A percentile compares a stretch with the other conserved stretches of the same genome.
These are phyloP conservation scores for Phaonia tiefii DNA, from an alignment of 2,888 invertebrate species.

Conservation along the genomic window DNA sequence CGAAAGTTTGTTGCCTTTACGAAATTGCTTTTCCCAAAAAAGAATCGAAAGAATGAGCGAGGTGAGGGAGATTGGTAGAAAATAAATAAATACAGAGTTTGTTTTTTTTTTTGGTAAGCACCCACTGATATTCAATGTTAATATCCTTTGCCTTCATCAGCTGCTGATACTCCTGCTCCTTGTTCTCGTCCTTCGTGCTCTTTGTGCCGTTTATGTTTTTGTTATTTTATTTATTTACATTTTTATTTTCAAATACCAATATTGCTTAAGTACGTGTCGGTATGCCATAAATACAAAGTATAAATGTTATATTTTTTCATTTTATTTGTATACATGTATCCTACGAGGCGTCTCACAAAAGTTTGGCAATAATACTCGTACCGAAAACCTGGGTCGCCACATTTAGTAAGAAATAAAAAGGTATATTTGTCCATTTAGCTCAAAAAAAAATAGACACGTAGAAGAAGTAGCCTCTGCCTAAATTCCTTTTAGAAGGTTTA, in stretches of 20 bases:
- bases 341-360: background rate
- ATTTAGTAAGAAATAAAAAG: too few relatives aligned
- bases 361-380: too few relatives aligned
- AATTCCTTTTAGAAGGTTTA: too few relatives aligned
- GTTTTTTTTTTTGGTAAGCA: slow-evolving; percentile 59
- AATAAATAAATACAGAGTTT: slow-evolving; percentile 51
- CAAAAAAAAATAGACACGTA: too few relatives aligned
- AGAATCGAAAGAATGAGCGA: slow-evolving; percentile 29
- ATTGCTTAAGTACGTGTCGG: slow-evolving; percentile 67
- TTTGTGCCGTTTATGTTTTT: slow-evolving; percentile 58
- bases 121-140: slow-evolving; percentile 62
- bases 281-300: slow-evolving; percentile 68
- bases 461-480: too few relatives aligned
- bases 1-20: slow-evolving; percentile 61
- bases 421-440: too few relatives aligned
- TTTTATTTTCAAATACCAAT: slow-evolving; percentile 66
- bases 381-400: too few relatives aligned
- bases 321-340: slow-evolving; percentile 28
- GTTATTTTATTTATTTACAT: slow-evolving; percentile 65
- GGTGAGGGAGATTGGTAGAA: slow-evolving; percentile 29
- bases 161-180: background rate
- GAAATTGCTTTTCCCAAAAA: slow-evolving; percentile 56
- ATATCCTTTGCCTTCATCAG: slow-evolving; percentile 58
- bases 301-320: slow-evolving; percentile 73
- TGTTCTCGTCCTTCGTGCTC: background rate